phyloP scores from a whole-genome alignment of 2,113 vertebrate species.

The Odontophorus gujanensis region DNA sequence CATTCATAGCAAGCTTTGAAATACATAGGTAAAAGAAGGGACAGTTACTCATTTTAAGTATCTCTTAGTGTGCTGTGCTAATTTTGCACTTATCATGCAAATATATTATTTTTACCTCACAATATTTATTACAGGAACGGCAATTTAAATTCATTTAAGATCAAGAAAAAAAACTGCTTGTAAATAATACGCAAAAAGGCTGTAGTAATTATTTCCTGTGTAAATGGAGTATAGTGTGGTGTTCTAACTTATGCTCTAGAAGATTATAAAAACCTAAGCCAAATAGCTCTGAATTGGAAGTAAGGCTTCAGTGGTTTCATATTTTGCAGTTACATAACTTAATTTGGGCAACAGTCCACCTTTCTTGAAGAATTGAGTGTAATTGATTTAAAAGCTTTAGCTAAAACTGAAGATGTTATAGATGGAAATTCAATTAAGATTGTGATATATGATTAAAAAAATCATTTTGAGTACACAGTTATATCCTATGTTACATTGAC shows the following conservation, averaged over 20 bases:
- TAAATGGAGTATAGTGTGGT: background rate
- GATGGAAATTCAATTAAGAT: background rate
- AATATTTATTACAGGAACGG: background rate
- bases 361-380: background rate
- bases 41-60: background rate
- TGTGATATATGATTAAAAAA: background rate
- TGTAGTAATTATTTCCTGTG: background rate
- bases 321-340: background rate
- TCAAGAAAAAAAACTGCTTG: background rate
- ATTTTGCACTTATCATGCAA: background rate
- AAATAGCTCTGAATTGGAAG: background rate
- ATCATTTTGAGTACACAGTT: background rate
- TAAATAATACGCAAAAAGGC: background rate
- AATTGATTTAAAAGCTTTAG: background rate
- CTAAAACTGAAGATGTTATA: background rate
- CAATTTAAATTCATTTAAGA: background rate
- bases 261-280: background rate
- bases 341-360: background rate
- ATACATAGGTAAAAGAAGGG: background rate
- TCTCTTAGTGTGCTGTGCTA: background rate
- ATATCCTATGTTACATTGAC: background rate
- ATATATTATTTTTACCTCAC: background rate
- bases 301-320: background rate
- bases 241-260: background rate
- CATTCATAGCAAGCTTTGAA: background rate